These are phyloP conservation scores for Calcarius ornatus DNA, from an alignment of 2,113 vertebrate species.

Conservation along the genomic window DNA sequence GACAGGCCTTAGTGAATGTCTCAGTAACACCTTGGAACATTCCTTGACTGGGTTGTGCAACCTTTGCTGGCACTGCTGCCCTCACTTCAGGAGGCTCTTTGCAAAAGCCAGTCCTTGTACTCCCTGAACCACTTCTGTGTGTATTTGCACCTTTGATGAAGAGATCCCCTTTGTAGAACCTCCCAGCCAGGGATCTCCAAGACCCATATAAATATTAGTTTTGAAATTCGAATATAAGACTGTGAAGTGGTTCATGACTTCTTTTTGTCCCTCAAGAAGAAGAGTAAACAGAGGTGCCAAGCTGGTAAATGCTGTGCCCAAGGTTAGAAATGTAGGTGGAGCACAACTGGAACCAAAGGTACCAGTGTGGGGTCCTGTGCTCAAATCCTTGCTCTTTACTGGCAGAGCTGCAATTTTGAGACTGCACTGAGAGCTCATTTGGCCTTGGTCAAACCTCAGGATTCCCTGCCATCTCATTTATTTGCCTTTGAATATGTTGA, in stretches of 20 bases:
- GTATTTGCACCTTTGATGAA: background rate
- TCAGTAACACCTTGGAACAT: background rate
- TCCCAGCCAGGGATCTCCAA: background rate
- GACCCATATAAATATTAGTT: background rate
- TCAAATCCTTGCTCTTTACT: background rate
- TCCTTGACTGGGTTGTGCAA: background rate
- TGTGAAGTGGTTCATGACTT: background rate
- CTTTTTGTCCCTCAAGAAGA: background rate
- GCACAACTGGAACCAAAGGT: background rate
- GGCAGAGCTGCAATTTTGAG: background rate
- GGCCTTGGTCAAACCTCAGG: accelerated
- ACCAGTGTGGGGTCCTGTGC: background rate
- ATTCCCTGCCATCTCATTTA: background rate
- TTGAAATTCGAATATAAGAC: background rate
- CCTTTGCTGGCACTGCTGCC: background rate
- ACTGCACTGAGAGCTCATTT: background rate
- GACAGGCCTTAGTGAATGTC: background rate
- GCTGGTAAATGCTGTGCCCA: background rate
- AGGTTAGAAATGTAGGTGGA: background rate
- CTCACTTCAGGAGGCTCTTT: background rate
- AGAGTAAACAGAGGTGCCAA: background rate
- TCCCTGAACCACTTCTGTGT: background rate
- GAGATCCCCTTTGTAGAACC: background rate
- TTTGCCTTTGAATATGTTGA: background rate
- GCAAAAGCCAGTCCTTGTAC: background rate